These are phyloP conservation scores for Psilanteris sp. DNA, from an alignment of 1,140 invertebrate genomes.

Conservation along the genomic window DNA sequence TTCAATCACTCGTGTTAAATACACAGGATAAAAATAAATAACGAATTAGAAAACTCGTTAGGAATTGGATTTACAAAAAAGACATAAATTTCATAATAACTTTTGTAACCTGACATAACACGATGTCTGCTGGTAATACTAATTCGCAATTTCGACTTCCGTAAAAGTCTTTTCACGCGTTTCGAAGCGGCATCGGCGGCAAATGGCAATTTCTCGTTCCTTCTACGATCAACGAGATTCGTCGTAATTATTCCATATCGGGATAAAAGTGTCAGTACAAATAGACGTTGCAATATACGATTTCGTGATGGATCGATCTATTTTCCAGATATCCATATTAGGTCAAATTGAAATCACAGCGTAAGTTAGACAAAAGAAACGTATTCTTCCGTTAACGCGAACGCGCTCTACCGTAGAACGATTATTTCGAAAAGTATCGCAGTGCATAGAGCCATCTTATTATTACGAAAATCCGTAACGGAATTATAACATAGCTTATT, in stretches of 20 bases:
- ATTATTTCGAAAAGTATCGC: constrained; percentile 32
- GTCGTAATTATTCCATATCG: constrained; percentile 49
- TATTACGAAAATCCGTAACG: constrained; percentile 23
- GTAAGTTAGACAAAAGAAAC: constrained; percentile 22
- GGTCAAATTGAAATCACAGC: constrained; percentile 29
- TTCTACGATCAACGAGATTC: constrained; percentile 50
- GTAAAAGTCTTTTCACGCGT: constrained; percentile 32
- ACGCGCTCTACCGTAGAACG: constrained; percentile 31
- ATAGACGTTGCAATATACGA: constrained; percentile 17
- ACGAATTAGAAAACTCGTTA: too few species aligned
- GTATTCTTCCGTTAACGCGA: constrained; percentile 30
- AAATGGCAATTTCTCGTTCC: constrained; percentile 37
- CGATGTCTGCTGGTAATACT: constrained; percentile 9
- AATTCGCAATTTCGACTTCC: constrained; percentile 36
- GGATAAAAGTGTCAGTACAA: constrained; percentile 33
- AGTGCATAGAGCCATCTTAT: constrained; percentile 28
- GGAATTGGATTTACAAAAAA: too few species aligned
- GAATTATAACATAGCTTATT: too few species aligned
- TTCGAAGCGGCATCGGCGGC: constrained; percentile 1
- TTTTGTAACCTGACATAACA: constrained; percentile 22
- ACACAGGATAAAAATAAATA: too few species aligned
- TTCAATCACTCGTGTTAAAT: too few species aligned
- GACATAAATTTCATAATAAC: constrained; percentile 21
- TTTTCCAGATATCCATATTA: constrained; percentile 31
- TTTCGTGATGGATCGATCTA: constrained; percentile 1